Conservation (phyloP, 2,888 invertebrate species). For the Cataglyphis livida region DNA sequence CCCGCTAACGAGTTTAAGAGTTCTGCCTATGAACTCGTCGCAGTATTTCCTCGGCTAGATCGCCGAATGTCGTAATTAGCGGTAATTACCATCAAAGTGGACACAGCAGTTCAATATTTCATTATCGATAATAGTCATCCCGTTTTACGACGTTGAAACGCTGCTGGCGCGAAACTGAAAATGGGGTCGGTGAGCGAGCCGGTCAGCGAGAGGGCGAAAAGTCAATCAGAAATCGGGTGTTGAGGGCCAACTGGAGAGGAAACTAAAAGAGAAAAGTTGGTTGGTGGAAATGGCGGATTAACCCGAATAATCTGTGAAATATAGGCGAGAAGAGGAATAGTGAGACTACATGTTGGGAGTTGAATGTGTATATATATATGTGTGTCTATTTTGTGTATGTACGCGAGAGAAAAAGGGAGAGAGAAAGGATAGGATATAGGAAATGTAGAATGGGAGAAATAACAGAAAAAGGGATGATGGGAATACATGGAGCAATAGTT, state of each 20-base stretch:
- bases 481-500: slow-evolving; percentile 29
- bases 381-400: neutral
- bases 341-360: slow-evolving; percentile 9
- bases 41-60: slow-evolving; percentile 37
- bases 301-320: slow-evolving; percentile 62
- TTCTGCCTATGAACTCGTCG: slow-evolving; percentile 13
- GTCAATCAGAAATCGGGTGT: slow-evolving; percentile 69
- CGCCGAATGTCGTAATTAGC: slow-evolving; percentile 61
- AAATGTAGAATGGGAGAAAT: neutral
- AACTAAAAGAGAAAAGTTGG: slow-evolving; percentile 13
- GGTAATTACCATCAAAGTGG: slow-evolving; percentile 66
- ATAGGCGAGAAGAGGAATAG: slow-evolving; percentile 41
- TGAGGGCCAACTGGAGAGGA: slow-evolving; percentile 25
- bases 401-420: neutral
- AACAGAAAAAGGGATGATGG: slow-evolving; percentile 19
- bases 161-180: slow-evolving; percentile 8
- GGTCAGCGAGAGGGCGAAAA: slow-evolving; percentile 62
- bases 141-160: slow-evolving; percentile 54
- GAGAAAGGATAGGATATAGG: neutral
- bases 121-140: slow-evolving; percentile 66
- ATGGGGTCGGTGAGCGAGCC: slow-evolving; percentile 44
- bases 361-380: neutral
- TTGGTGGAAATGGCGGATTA: slow-evolving; percentile 63
- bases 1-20: slow-evolving; percentile 39
- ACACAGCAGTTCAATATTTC: slow-evolving; percentile 62